Evolutionary conservation across 1,140 invertebrate genomes (phyloP).

Genomic region (Antheraea pernyi): DNA sequence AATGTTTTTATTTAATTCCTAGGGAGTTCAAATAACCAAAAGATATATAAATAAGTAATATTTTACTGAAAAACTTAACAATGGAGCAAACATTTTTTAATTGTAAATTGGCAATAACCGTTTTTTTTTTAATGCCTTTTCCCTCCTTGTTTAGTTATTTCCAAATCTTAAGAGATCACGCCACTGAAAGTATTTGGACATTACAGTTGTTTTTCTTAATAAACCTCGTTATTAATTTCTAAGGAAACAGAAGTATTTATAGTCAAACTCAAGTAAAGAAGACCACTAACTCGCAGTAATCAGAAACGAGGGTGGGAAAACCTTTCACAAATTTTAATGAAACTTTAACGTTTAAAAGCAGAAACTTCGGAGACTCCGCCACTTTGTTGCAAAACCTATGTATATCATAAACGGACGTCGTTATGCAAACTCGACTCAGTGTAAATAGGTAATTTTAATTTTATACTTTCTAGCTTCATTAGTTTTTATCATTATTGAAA

Average conservation of each 20-base stretch:
- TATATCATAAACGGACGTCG: background rate
- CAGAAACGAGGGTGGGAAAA: constrained; percentile 1
- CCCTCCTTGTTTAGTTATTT: no score
- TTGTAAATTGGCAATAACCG: no score
- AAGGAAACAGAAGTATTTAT: background rate
- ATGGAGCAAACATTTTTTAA: no score
- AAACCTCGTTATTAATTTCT: background rate
- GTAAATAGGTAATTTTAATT: background rate
- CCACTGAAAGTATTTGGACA: no score
- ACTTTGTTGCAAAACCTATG: background rate
- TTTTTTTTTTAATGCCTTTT: no score
- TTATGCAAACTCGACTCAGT: background rate
- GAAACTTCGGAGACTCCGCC: background rate
- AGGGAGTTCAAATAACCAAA: no score
- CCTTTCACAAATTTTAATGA: constrained; percentile 9
- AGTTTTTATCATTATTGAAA: no score
- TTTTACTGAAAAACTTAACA: no score
- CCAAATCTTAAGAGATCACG: no score
- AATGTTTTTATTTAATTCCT: no score
- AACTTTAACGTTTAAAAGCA: constrained; percentile 13
- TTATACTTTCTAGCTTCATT: background rate
- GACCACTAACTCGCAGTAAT: constrained; percentile 3
- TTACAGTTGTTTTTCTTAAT: no score
- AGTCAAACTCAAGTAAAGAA: background rate
- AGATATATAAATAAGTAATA: no score